A percentile compares a stretch with the other conserved stretches of the same genome.
phyloP scores from a whole-genome alignment of 2,113 vertebrate species.

The Siniperca chuatsi region DNA sequence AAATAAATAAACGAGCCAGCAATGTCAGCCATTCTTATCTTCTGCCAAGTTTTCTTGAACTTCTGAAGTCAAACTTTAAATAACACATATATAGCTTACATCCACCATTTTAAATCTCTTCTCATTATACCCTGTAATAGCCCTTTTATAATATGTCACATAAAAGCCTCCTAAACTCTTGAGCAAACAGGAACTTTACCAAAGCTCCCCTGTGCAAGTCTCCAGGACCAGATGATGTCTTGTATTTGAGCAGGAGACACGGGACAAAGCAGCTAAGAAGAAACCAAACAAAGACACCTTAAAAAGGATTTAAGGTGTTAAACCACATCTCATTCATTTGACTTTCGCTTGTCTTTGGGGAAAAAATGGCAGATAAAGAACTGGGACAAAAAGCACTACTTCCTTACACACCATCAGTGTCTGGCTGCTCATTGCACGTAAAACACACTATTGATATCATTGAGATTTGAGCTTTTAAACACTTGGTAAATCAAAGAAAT shows the following conservation, averaged over 20 bases:
- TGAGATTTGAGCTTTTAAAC: slow-evolving; percentile 51
- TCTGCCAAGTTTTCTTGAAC: background rate
- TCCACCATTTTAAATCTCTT: background rate
- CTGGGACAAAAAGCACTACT: slow-evolving; percentile 21
- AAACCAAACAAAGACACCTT: slow-evolving; percentile 79
- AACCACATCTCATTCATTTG: slow-evolving; percentile 72
- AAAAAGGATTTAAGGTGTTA: slow-evolving; percentile 74
- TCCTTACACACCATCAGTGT: slow-evolving; percentile 15
- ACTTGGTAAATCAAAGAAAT: slow-evolving; percentile 52
- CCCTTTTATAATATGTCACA: slow-evolving; percentile 72
- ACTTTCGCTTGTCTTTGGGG: slow-evolving; percentile 48
- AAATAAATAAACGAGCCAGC: background rate
- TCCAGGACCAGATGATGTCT: slow-evolving; percentile 63
- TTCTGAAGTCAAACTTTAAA: background rate
- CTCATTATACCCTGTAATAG: slow-evolving; percentile 47
- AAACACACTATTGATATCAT: slow-evolving; percentile 15
- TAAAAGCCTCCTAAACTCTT: slow-evolving; percentile 81
- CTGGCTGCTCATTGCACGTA: background rate
- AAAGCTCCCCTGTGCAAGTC: slow-evolving; percentile 63
- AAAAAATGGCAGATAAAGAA: slow-evolving; percentile 33
- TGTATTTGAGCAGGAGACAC: slow-evolving; percentile 72
- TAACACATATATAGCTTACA: background rate
- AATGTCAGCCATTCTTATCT: background rate
- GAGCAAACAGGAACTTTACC: slow-evolving; percentile 80
- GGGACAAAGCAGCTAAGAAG: slow-evolving; percentile 81